Conservation (phyloP, 1,140 invertebrate species). For the Glossosoma conforme region DNA sequence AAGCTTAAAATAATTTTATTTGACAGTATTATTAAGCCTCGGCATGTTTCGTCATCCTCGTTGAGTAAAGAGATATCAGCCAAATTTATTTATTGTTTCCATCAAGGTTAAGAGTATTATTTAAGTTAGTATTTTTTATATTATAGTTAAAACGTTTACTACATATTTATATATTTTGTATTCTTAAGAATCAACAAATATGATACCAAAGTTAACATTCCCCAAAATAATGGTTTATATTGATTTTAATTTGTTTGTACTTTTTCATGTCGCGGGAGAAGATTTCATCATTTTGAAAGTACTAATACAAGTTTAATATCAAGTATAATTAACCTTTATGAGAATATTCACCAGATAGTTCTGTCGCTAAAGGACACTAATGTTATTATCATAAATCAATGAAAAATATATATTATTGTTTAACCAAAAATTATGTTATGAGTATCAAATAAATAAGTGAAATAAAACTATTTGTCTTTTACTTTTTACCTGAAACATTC, state of each 20-base stretch:
- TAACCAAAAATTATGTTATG: constrained; percentile 34
- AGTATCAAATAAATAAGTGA: constrained; percentile 29
- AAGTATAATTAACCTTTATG: neutral
- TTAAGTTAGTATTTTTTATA: constrained; percentile 13
- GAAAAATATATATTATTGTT: constrained; percentile 32
- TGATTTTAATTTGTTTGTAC: neutral
- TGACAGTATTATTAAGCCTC: too few relatives aligned
- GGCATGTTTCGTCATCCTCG: too few relatives aligned
- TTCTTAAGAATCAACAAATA: constrained; percentile 37
- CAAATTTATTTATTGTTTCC: constrained; percentile 34
- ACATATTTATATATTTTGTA: constrained; percentile 15
- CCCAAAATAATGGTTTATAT: constrained; percentile 31
- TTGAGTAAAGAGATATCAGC: constrained; percentile 19
- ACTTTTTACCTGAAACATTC: neutral
- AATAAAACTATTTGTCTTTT: neutral
- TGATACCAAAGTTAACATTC: constrained; percentile 50
- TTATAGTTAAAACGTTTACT: constrained; percentile 18
- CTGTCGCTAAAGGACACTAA: constrained; percentile 15
- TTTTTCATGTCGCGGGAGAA: neutral
- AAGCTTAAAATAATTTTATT: too few relatives aligned
- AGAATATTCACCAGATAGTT: constrained; percentile 11
- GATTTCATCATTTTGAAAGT: neutral
- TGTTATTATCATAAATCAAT: constrained; percentile 25
- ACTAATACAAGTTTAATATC: constrained; percentile 1
- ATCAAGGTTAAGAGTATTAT: constrained; percentile 22